Evolutionary conservation across 2,797 vertebrate genomes (phyloP).

Genomic region (Oreortyx pictus): DNA sequence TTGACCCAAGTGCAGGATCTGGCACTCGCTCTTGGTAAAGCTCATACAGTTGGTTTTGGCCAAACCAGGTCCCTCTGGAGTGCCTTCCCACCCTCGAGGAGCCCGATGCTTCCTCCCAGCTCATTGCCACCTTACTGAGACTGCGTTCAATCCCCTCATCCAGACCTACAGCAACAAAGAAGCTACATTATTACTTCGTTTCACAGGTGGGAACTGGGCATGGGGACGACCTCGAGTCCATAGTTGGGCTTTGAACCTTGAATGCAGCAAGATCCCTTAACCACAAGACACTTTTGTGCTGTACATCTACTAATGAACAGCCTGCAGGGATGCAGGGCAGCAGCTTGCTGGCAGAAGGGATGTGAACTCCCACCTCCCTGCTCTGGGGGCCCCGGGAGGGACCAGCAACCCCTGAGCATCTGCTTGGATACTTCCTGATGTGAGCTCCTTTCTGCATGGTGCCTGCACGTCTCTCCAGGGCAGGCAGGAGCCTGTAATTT

Average conservation of each 20-base stretch:
- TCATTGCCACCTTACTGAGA: too few relatives aligned
- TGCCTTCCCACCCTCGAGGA: too few relatives aligned
- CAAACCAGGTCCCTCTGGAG: too few relatives aligned
- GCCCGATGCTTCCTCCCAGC: too few relatives aligned
- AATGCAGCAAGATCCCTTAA: not conserved
- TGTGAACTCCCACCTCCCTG: not conserved
- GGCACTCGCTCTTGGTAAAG: too few relatives aligned
- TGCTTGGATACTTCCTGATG: not conserved
- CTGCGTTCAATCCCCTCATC: too few relatives aligned
- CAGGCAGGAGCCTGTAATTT: slow-evolving; percentile 76
- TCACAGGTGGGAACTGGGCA: not conserved
- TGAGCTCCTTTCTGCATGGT: not conserved
- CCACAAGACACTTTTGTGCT: not conserved
- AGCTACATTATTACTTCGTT: not conserved
- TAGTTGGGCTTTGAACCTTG: not conserved
- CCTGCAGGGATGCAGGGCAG: not conserved
- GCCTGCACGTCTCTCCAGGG: not conserved
- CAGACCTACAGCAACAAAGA: too few relatives aligned
- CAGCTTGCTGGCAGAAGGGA: not conserved
- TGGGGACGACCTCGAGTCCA: not conserved
- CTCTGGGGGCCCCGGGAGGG: not conserved
- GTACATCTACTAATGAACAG: not conserved
- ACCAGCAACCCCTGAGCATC: not conserved
- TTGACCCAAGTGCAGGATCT: too few relatives aligned
- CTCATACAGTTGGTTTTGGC: too few relatives aligned